Evolutionary conservation across 2,797 vertebrate genomes (phyloP), one percentile per base, ranked within the genome.

Genomic region (Eleutherodactylus coqui): DNA sequence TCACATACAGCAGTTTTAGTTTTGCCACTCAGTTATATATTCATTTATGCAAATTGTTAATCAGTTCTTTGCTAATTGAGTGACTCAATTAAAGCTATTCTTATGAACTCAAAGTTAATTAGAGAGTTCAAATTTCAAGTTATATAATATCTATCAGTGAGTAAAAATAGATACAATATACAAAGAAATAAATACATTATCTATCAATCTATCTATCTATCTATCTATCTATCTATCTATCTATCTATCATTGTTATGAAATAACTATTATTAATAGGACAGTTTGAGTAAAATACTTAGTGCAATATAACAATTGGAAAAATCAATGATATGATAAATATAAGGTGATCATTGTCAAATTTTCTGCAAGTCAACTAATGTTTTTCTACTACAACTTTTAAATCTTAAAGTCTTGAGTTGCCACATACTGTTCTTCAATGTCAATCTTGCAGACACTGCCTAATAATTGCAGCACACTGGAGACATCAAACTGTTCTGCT

Each of bases 1-100:
- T 70, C 36, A 21, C 32, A 41, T 10, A 69, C 32, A 10, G 34
- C 64, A 38, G 64, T 36, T 69, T 69, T 69, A 21, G 8, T 21
- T 8, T 70, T 70, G 24, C 62, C 13, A 58, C 24, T 67, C 62
- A 69, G 67, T n/a, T 21, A 24, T 70, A 0, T 70, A 10, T 70
- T 70, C 21, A 41, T 70, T 43, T 70, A 70, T 70, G 67, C 36
- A 70, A 70, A 41, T 41, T 70, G 67, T 70, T 41, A 70, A 70
- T 43, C 36, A 70, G 36, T 36, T 70, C 21, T 70, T 5, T 13
- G 21, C 67, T 43, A 41, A 70, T 70, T 70, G 4, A 70, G 21
- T 11, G 36, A 41, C 9, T 41, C 67, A n/a, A 41, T 41, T 41
- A 34, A 32, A 43, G 38, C 8, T 41, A 17, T 70, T 64, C 62